Conservation (phyloP, 2,797 vertebrate species). For the Prunella strophiata region DNA sequence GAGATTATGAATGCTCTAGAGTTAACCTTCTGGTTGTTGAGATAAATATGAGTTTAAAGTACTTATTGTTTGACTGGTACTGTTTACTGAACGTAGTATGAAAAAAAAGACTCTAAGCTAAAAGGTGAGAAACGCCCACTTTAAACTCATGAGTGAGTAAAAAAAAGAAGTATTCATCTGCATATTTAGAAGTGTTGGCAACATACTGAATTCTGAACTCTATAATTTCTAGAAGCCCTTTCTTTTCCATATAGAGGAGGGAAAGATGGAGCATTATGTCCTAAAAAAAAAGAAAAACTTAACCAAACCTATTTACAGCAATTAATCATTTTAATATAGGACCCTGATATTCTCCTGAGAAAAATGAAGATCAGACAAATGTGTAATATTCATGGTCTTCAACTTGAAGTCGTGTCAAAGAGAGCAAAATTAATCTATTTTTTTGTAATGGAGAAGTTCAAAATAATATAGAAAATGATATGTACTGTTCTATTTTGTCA, state of each 20-base stretch:
- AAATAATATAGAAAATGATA: background rate
- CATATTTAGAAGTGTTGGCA: background rate
- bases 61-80: background rate
- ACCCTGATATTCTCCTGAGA: background rate
- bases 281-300: background rate
- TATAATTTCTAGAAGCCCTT: background rate
- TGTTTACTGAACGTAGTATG: background rate
- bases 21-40: background rate
- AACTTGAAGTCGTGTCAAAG: background rate
- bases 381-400: background rate
- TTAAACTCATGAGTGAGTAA: background rate
- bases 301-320: background rate
- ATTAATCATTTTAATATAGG: background rate
- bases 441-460: background rate
- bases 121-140: rapidly evolving
- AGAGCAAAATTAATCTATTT: background rate
- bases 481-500: background rate
- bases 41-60: background rate
- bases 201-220: background rate
- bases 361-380: background rate
- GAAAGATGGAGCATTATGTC: background rate
- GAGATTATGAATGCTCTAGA: background rate
- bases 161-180: background rate
- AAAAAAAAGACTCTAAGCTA: background rate
- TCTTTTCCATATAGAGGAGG: background rate